These are phyloP conservation scores for Temnothorax curvispinosus DNA, from an alignment of 1,140 invertebrate genomes.

Conservation along the genomic window DNA sequence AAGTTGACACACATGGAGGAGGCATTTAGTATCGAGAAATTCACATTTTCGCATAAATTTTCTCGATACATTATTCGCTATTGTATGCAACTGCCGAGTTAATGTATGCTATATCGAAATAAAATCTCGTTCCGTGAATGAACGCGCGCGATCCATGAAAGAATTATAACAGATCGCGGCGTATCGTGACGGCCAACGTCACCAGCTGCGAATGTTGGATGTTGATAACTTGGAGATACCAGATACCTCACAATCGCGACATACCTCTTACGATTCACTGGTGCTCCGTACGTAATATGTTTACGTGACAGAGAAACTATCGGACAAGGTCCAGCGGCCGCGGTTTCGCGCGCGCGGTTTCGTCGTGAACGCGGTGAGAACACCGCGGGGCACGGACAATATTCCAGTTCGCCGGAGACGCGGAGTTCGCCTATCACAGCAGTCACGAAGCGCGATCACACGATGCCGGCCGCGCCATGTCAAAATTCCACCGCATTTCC, in stretches of 20 bases:
- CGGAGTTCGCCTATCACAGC: neutral
- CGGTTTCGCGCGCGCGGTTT: neutral
- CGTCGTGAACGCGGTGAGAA: no score
- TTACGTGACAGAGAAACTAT: slow-evolving; percentile 40
- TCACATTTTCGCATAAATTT: neutral
- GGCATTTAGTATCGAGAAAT: neutral
- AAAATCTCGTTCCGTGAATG: slow-evolving; percentile 5
- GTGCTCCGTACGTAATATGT: slow-evolving; percentile 19
- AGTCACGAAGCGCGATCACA: slow-evolving; percentile 30
- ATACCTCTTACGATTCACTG: slow-evolving; percentile 37
- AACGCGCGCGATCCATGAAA: neutral
- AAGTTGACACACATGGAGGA: neutral
- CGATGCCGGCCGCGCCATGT: slow-evolving; percentile 42
- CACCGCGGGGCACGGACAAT: neutral
- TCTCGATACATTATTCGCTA: neutral
- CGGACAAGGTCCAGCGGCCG: neutral
- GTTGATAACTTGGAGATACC: slow-evolving; percentile 32
- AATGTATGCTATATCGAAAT: neutral
- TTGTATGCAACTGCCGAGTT: neutral
- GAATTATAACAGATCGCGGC: slow-evolving; percentile 15
- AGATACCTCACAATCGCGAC: neutral
- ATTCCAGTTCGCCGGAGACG: neutral
- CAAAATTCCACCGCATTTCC: slow-evolving; percentile 65
- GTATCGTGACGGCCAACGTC: neutral
- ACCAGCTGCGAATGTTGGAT: neutral